Percentiles rank a stretch among this genome's conserved stretches.
Conservation (phyloP, 2,113 vertebrate genomes). For the Danio rerio region GRCz12tu NC_133192.1:41056501-41057000, state of each 20-base stretch:
- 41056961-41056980: constrained; percentile 59
- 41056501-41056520: constrained; percentile 39
- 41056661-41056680: constrained; percentile 58
- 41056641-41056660: constrained; percentile 48
- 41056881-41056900: constrained; percentile 47
- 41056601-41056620: constrained; percentile 59
- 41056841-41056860: constrained; percentile 44
- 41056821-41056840: constrained; percentile 40
- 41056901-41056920: constrained; percentile 57
- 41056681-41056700: constrained; percentile 60
- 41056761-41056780: constrained; percentile 10
- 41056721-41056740: constrained; percentile 51
- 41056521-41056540: constrained; percentile 45
- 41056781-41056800: constrained; percentile 53
- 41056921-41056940: constrained; percentile 69
- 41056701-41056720: constrained; percentile 39
- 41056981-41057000: constrained; percentile 63
- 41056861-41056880: constrained; percentile 49
- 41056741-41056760: constrained; percentile 8
- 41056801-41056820: constrained; percentile 23
- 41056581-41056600: constrained; percentile 40
- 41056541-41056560: constrained; percentile 58
- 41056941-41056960: constrained; percentile 67
- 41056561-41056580: constrained; percentile 47
- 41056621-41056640: constrained; percentile 59